Base-by-base conservation (phyloP, 2,113 vertebrate genomes). In the Triplophysa rosa region DNA sequence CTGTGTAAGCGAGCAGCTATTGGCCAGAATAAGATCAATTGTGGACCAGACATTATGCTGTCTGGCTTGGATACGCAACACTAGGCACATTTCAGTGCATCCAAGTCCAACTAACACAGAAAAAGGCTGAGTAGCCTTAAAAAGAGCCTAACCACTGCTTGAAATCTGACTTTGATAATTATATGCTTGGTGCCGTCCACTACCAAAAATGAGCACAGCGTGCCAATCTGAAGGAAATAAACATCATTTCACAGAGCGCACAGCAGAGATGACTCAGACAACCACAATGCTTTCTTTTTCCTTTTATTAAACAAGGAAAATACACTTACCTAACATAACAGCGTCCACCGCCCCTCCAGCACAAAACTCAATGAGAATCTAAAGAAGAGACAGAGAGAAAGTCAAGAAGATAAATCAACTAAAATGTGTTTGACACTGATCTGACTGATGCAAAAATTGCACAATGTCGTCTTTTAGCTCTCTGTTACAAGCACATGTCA, bases 291-390 rank as follows among this genome's bases (percentile, higher is more conserved):
- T 58, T 82, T 75, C 80, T 26, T 82, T 78, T 74, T 80, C 80
- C 80, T 47, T 45, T 59, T 78, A 71, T 63, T 62, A 63, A 81
- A 47, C 24, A 79, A 75, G 58, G 63, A 62, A 26, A 68, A 69
- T 59, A 73, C 69, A 84, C 92, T 96, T 94, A 97, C 97, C 97
- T 89, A 99, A 89, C 97, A 99, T 99, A 81, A 98, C 96, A 81
- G 97, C 97, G 90, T 98, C 97, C 66, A 99, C 97, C 58, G 97
- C 97, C 88, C 97, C 97, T 84, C 97, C 97, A 14, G 95, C 97
- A 93, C 97, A 99, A 90, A 99, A 99, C 92, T 99, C 97, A 82
- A 99, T 99, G 86, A 99, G 94, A 86, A 99, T 98, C 97, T 98
- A 92, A 84, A 94, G 68, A 73, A 81, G 86, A 84, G 24, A 37